Conservation (phyloP, 1,140 invertebrate genomes). For the Leguminivora glycinivorella region DNA sequence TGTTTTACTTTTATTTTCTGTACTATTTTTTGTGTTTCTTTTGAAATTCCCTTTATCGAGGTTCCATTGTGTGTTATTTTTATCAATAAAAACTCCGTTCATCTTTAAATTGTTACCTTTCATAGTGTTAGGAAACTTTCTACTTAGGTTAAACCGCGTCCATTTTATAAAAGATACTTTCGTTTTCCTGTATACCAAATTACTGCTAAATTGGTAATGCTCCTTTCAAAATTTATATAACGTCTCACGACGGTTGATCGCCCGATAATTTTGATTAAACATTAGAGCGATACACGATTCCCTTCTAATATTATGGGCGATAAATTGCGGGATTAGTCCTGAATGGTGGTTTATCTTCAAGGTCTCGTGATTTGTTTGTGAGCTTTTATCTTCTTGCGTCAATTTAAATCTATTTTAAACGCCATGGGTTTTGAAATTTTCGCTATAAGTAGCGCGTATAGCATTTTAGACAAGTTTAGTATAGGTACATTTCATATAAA, state of each 20-base stretch:
- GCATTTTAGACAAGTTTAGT: no score
- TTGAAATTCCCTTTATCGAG: no score
- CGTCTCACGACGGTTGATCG: not conserved
- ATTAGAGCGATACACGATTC: slow-evolving; percentile 7
- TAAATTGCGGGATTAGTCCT: slow-evolving; percentile 1
- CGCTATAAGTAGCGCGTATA: no score
- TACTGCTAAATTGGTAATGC: not conserved
- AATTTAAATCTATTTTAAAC: no score
- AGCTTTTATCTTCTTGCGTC: not conserved
- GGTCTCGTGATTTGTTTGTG: not conserved
- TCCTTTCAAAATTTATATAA: not conserved
- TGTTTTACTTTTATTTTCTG: no score
- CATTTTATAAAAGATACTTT: not conserved
- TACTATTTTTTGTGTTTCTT: no score
- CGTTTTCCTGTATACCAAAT: not conserved
- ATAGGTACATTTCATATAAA: no score
- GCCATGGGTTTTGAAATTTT: no score
- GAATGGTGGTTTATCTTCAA: not conserved
- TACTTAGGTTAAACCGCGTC: not conserved
- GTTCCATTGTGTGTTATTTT: no score
- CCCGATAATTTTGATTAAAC: slow-evolving; percentile 9
- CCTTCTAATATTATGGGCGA: not conserved
- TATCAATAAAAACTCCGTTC: not conserved
- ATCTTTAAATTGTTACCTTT: not conserved
- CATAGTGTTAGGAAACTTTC: not conserved